These are phyloP conservation scores for Ambastaia sidthimunki DNA, from an alignment of 2,797 vertebrate species.

Conservation along the genomic window DNA sequence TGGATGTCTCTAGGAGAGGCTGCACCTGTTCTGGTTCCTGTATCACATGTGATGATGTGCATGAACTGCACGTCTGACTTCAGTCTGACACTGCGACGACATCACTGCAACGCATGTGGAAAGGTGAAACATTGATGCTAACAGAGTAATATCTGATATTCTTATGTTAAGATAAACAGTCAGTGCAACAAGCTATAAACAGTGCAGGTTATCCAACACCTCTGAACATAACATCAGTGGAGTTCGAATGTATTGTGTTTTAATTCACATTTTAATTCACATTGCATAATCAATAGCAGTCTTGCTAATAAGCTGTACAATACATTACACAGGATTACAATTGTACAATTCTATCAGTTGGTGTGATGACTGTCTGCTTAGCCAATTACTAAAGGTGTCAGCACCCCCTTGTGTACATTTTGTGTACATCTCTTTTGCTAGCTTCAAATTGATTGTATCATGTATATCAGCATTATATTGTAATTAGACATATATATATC, in stretches of 20 bases:
- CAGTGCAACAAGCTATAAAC: neutral
- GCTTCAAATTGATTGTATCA: neutral
- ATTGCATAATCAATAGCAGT: neutral
- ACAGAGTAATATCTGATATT: neutral
- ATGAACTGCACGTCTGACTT: slow-evolving; percentile 98
- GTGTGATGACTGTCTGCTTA: neutral
- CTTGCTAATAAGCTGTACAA: too few species aligned
- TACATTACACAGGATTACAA: neutral
- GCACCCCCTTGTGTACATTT: slow-evolving; percentile 14
- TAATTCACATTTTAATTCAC: neutral
- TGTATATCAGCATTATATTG: neutral
- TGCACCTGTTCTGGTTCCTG: slow-evolving; percentile 88
- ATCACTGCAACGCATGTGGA: slow-evolving; percentile 95
- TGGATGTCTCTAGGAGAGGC: slow-evolving; percentile 91
- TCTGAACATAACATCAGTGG: too few species aligned
- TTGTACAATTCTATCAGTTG: neutral
- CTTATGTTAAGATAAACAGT: neutral
- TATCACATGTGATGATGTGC: slow-evolving; percentile 94
- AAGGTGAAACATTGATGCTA: slow-evolving; percentile 78
- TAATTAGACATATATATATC: too few species aligned
- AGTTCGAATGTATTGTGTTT: too few species aligned
- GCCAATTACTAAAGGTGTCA: neutral
- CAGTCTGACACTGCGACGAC: slow-evolving; percentile 90
- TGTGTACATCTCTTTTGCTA: neutral
- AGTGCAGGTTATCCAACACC: too few species aligned